Percentiles rank a stretch among this genome's conserved stretches.
Conservation (phyloP, 2,113 vertebrate genomes). For the Diglossa brunneiventris region DNA sequence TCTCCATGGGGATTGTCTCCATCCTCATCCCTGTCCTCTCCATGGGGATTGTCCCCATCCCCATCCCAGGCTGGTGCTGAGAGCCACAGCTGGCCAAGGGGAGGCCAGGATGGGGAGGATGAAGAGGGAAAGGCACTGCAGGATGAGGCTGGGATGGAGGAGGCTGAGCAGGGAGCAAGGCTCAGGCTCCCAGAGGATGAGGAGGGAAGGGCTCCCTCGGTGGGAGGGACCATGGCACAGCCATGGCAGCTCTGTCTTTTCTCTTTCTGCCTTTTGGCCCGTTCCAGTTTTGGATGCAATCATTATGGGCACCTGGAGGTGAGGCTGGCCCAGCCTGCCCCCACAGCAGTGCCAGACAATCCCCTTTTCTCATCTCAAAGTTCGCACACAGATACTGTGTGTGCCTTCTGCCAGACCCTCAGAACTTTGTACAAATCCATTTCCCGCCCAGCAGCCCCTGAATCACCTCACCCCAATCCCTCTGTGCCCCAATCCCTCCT, state of each 20-base stretch:
- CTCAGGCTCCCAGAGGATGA: not conserved
- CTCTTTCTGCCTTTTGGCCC: not conserved
- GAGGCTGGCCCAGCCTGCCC: not conserved
- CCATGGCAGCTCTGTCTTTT: not conserved
- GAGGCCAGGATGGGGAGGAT: too few relatives aligned
- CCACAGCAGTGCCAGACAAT: not conserved
- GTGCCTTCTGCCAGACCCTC: not conserved
- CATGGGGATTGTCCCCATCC: too few relatives aligned
- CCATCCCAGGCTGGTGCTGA: too few relatives aligned
- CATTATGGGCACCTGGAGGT: fast-evolving
- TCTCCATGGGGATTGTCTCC: too few relatives aligned
- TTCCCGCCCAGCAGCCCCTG: not conserved
- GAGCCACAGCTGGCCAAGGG: too few relatives aligned
- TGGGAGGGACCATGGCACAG: fast-evolving
- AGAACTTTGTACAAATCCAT: not conserved
- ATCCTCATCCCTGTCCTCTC: too few relatives aligned
- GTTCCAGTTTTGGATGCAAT: not conserved
- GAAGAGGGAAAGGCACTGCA: too few relatives aligned
- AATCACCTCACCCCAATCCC: not conserved
- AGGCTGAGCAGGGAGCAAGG: too few relatives aligned
- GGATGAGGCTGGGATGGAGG: too few relatives aligned
- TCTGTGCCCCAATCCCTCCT: fast-evolving
- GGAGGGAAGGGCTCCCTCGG: fast-evolving
- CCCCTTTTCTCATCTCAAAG: not conserved
- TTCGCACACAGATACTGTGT: not conserved